Evolutionary conservation across 2,797 vertebrate species (phyloP), one percentile per base, ranked within the genome.

Genomic region (Labeo calbasu): DNA sequence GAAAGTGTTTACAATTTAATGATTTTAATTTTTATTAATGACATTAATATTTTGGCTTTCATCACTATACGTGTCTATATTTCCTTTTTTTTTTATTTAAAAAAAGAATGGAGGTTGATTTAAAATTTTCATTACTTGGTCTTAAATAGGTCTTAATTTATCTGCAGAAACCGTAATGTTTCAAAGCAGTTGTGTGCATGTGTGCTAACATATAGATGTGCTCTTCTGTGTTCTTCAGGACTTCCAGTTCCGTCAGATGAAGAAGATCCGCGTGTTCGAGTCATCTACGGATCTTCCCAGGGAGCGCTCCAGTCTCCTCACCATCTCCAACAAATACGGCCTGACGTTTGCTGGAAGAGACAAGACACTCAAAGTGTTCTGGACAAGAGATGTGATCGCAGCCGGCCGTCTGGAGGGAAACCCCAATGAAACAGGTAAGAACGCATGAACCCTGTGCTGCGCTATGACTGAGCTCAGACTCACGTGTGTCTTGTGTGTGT

Each of bases 221-320:
- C 51, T 15, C 9, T 51, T 82, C 8, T 40, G 12, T 50, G 43
- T 12, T 0, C 50, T 23, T 78, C 91, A 99, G 98, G 97, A 99
- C 90, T 99, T 99, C 86, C 96, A 98, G 88, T 99, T 99, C 91
- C 95, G 95, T 81, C 97, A 99, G 0, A 96, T 99, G 95, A 98
- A 97, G 94, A 98, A 98, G 89, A 91, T 96, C 0, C 95, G 96
- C 7, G 92, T 99, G 71, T 99, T 99, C 76, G 93, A 96, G 0
- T 76, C 96, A 3, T 91, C 95, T 0, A 93, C 93, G 0, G 96
- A 96, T 6, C 82, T 99, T 76, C 96, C 97, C 13, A 97, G 94
- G 89, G 97, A 97, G 6, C 96, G 98, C 84, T 96, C 95, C 0
- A 97, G 86, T 78, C 95, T 99, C 13, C 96, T 99, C 0, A 89